Conservation (phyloP, 2,797 vertebrate species). For the Sebastes trivittatus region DNA sequence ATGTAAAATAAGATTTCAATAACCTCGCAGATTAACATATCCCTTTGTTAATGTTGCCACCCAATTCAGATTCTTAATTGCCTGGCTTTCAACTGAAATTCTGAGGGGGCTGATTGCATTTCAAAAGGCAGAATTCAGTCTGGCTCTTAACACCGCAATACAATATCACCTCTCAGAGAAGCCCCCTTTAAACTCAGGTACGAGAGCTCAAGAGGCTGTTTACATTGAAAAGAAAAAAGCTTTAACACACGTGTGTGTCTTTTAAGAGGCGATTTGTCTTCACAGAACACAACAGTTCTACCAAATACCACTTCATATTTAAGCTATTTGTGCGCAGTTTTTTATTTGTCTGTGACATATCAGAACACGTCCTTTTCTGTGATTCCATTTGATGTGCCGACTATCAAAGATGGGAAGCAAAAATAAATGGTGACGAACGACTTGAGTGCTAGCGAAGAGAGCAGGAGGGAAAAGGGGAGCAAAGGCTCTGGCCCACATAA, state of each 20-base stretch:
- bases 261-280: slow-evolving; percentile 73
- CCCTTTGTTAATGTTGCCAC: slow-evolving; percentile 69
- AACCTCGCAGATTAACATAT: slow-evolving; percentile 73
- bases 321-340: slow-evolving; percentile 70
- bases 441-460: slow-evolving; percentile 69
- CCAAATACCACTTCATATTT: slow-evolving; percentile 75
- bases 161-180: slow-evolving; percentile 72
- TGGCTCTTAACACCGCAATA: slow-evolving; percentile 73
- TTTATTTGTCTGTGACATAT: slow-evolving; percentile 76
- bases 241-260: slow-evolving; percentile 61
- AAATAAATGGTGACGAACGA: slow-evolving; percentile 76
- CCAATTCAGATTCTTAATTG: slow-evolving; percentile 77
- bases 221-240: slow-evolving; percentile 65
- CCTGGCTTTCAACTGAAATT: slow-evolving; percentile 75
- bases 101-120: slow-evolving; percentile 78
- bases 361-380: slow-evolving; percentile 73
- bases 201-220: slow-evolving; percentile 79
- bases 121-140: slow-evolving; percentile 76
- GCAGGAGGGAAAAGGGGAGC: slow-evolving; percentile 70
- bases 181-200: slow-evolving; percentile 74
- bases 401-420: slow-evolving; percentile 80
- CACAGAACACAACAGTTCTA: slow-evolving; percentile 70
- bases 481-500: slow-evolving; percentile 81
- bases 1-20: slow-evolving; percentile 74
- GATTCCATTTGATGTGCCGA: slow-evolving; percentile 80